Conservation (phyloP, 2,888 invertebrate species). For the Diabrotica balteata region DNA sequence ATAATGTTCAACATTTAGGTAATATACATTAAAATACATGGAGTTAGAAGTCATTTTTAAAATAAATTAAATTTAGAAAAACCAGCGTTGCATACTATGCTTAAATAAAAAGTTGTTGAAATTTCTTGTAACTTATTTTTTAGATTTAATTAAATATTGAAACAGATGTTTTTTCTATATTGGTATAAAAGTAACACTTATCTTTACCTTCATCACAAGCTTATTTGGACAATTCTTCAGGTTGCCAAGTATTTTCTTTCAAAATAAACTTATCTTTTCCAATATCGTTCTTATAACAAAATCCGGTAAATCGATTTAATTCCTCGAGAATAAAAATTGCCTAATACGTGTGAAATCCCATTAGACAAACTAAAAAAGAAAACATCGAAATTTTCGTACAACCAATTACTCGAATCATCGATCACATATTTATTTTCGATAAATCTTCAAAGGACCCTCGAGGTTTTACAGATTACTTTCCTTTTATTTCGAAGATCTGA, state of each 20-base stretch:
- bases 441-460: slow-evolving; percentile 58
- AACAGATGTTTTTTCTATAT: too few species aligned
- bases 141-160: too few species aligned
- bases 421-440: slow-evolving; percentile 56
- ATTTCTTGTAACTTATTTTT: too few species aligned
- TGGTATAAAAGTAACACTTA: too few species aligned
- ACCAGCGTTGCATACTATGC: too few species aligned
- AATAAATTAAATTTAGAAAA: too few species aligned
- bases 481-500: slow-evolving; percentile 55
- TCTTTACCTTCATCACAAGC: too few species aligned
- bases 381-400: slow-evolving; percentile 45
- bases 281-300: slow-evolving; percentile 23
- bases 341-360: slow-evolving; percentile 54
- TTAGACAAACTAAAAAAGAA: slow-evolving; percentile 45
- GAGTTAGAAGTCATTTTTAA: too few species aligned
- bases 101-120: too few species aligned
- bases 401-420: slow-evolving; percentile 45
- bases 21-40: too few species aligned
- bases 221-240: too few species aligned
- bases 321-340: slow-evolving; percentile 40
- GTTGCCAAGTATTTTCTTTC: not conserved
- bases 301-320: slow-evolving; percentile 28
- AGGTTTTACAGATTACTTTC: slow-evolving; percentile 57
- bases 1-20: too few species aligned
- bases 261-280: slow-evolving; percentile 15